Evolutionary conservation across 1,140 invertebrate species (phyloP).

Genomic region (Plectus sambesii): DNA sequence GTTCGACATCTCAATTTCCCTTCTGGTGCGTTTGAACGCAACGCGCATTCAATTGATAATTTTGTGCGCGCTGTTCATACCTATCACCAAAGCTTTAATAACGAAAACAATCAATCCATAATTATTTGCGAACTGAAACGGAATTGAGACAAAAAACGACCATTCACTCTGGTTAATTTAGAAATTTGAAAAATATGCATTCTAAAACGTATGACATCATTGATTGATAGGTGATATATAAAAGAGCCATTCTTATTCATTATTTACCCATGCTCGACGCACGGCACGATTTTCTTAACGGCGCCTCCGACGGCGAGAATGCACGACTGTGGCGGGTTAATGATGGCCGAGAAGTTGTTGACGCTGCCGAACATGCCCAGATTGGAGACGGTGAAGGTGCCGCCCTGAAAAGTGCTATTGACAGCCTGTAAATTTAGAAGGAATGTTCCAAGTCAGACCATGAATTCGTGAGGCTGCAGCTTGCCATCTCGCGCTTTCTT

Average conservation of each 20-base stretch:
- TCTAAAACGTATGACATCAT: neutral
- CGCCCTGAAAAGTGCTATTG: constrained; percentile 50
- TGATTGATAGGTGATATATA: constrained; percentile 9
- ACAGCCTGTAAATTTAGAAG: constrained; percentile 44
- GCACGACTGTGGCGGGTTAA: constrained; percentile 62
- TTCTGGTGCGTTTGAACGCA: no score
- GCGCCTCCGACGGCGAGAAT: constrained; percentile 59
- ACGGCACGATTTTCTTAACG: constrained; percentile 52
- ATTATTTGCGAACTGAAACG: no score
- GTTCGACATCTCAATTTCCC: no score
- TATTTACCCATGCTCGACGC: constrained; percentile 35
- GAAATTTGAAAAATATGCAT: neutral
- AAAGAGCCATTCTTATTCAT: no score
- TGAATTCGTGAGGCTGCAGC: constrained; percentile 89
- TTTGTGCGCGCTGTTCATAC: no score
- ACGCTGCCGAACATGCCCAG: constrained; percentile 85
- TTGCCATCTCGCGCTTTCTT: constrained; percentile 81
- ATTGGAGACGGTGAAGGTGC: constrained; percentile 78
- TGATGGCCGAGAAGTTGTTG: constrained; percentile 58
- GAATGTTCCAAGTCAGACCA: constrained; percentile 57
- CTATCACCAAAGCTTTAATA: no score
- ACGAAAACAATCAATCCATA: no score
- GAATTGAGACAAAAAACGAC: no score
- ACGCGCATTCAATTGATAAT: no score
- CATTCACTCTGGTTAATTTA: no score